Percentiles rank a stretch among this genome's conserved stretches.
phyloP scores from a whole-genome alignment of 1,140 invertebrate genomes.

The Zaprionus tsacasi region DNA sequence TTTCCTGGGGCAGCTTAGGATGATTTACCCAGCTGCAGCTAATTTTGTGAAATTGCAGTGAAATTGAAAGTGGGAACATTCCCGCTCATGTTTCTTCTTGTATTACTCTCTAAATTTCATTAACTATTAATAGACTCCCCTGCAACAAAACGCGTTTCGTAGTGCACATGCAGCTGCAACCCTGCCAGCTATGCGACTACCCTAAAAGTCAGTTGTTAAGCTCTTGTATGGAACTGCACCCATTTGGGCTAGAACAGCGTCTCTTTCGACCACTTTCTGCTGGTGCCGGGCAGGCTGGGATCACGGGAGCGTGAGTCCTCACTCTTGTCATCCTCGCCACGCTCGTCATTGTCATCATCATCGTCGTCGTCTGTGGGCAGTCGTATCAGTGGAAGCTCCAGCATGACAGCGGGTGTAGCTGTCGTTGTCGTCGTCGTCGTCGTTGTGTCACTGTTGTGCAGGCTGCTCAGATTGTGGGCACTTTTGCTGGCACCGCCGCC shows the following conservation, averaged over 20 bases:
- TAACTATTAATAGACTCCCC: not conserved
- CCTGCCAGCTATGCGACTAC: constrained; percentile 25
- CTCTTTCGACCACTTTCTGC: constrained; percentile 84
- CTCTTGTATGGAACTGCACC: constrained; percentile 67
- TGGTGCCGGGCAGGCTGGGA: constrained; percentile 79
- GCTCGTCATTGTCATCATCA: constrained; percentile 32
- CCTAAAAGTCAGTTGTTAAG: constrained; percentile 74
- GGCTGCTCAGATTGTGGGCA: constrained; percentile 61
- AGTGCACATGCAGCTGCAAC: constrained; percentile 13
- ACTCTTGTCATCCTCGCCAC: constrained; percentile 1
- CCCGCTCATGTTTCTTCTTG: not conserved
- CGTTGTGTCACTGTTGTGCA: constrained; percentile 40
- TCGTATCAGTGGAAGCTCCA: constrained; percentile 81
- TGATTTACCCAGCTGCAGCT: no score
- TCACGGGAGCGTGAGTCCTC: constrained; percentile 53
- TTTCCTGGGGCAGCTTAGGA: no score
- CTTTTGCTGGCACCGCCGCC: constrained; percentile 52
- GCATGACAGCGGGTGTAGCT: constrained; percentile 71
- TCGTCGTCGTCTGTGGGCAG: constrained; percentile 63
- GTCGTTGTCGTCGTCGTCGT: constrained; percentile 5
- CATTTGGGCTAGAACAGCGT: constrained; percentile 83
- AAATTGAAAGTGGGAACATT: not conserved
- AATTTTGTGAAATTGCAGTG: not conserved
- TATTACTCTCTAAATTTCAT: not conserved
- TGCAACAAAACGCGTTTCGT: constrained; percentile 22